Evolutionary conservation across 2,113 vertebrate genomes (phyloP), one percentile per base, ranked within the genome.

Genomic region (Petrocephalus microphthalmus): DNA sequence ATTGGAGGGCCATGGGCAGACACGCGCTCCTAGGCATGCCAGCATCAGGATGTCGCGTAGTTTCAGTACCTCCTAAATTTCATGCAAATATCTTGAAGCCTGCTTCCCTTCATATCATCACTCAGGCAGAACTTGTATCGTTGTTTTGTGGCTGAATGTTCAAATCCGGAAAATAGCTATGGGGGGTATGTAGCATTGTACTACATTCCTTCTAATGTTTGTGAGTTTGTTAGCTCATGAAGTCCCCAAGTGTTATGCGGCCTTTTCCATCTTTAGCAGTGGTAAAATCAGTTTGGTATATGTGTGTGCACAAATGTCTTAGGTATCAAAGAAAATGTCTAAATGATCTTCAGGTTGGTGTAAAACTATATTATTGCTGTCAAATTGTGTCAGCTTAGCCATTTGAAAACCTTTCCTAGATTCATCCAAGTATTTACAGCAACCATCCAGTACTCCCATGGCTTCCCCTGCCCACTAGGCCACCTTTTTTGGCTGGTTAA

Each of bases 21-120:
- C 42, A 10, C 78, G 7, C 42, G 1, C 33, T 17, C 42, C 33
- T 37, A 47, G 5, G 20, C 37, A 81, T 5, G 19, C 37, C 3
- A 37, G 47, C 42, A 52, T 82, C 74, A 45, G 51, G 20, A 60
- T 60, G 56, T 56, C 0, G 33, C n/a, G 82, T 53, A 45, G 87
- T 82, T 88, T 82, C 74, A 19, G 51, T 88, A 47, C 71, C 51
- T 82, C 33, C n/a, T 84, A 78, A 82, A 88, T 71, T 49, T 81
- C 2, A 20, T 54, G 33, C 71, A 45, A n/a, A 54, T 87, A 29
- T 87, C 33, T 67, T 49, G 45, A 52, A 67, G 19, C 19, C 49
- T 25, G 15, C 49, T 78, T 74, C 22, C 45, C 67, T 78, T 45
- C 83, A 17, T 53, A 45, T 3, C 53, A 20, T 42, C 42, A 33